Conservation (phyloP, 2,113 vertebrate species). For the Tetraodon nigroviridis region DNA sequence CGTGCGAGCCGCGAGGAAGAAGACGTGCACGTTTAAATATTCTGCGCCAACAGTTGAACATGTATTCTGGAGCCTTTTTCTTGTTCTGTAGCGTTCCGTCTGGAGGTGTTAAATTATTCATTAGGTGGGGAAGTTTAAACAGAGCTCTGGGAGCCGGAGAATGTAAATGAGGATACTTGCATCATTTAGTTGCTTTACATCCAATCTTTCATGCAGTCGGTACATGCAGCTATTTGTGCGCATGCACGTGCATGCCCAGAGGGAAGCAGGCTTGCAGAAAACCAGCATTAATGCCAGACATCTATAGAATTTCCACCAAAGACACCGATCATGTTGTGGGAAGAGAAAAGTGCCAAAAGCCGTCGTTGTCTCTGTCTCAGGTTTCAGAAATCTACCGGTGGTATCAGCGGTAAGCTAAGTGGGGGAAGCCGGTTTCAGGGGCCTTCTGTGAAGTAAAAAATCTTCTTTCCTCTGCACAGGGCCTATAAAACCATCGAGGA, state of each 20-base stretch:
- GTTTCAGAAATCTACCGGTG: constrained; percentile 20
- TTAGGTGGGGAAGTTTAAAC: constrained; percentile 44
- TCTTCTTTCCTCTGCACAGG: constrained; percentile 39
- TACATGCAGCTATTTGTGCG: neutral
- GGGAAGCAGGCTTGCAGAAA: neutral
- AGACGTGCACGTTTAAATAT: constrained; percentile 20
- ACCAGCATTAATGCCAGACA: constrained; percentile 15
- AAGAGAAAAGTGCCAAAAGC: constrained; percentile 14
- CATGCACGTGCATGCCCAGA: neutral
- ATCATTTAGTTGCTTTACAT: constrained; percentile 46
- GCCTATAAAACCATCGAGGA: constrained; percentile 65
- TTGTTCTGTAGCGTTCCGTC: constrained; percentile 27
- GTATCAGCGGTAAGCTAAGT: constrained; percentile 16
- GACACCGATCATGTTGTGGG: constrained; percentile 3
- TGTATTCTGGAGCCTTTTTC: constrained; percentile 6
- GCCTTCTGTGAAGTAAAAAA: constrained; percentile 40
- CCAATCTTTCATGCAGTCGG: constrained; percentile 9
- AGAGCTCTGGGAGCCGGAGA: constrained; percentile 40
- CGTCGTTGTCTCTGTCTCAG: constrained; percentile 3
- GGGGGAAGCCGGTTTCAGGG: constrained; percentile 18
- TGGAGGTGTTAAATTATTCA: constrained; percentile 59
- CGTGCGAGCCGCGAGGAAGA: constrained; percentile 11
- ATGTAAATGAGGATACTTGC: constrained; percentile 42
- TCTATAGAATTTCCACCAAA: constrained; percentile 1
- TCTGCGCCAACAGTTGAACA: neutral